Base-by-base conservation (phyloP, 2,797 vertebrate species). In the Poeciliopsis turneri region DNA sequence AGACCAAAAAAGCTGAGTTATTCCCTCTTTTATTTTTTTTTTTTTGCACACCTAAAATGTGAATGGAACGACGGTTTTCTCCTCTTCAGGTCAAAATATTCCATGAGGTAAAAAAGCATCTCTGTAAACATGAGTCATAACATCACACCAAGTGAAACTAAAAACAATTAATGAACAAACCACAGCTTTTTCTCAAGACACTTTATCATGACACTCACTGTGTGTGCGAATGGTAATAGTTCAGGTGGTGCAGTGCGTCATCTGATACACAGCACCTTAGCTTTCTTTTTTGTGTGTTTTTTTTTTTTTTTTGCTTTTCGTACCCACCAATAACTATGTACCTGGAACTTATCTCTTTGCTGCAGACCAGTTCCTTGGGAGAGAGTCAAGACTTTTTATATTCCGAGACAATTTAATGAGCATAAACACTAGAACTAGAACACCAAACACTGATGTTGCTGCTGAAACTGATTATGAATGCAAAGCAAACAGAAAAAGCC, bases 371-470 rank as follows among this genome's bases (percentile, higher is more conserved):
- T 66, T 66, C 5, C 20, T 23, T 20, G 33, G 18, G 36, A 39
- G 36, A 36, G 23, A 5, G 9, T 39, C 18, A 41, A 25, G 33
- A 23, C 36, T 25, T 69, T 69, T 45, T 68, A 41, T 68, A 13
- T 68, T 43, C 83, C 53, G 49, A 79, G 64, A 83, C 73, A 43
- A 36, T 23, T 30, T 61, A 33, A 28, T 66, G 33, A 66, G 16
- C 10, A 23, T 66, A 20, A 66, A 39, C 1, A 73, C 4, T 7
- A 25, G 12, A 73, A 39, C 53, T 39, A 25, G 12, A 73, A 39
- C 41, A n/a, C 59, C 16, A 36, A 36, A 75, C 81, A 81, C 77
- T 20, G 36, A 73, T 78, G 33, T 43, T 43, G 23, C 20, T 43
- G 23, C 6, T 11, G 20, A 28, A 64, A 64, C 16, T 66, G 36